Conservation (phyloP, 2,888 invertebrate species). For the Lutraria lutraria region DNA sequence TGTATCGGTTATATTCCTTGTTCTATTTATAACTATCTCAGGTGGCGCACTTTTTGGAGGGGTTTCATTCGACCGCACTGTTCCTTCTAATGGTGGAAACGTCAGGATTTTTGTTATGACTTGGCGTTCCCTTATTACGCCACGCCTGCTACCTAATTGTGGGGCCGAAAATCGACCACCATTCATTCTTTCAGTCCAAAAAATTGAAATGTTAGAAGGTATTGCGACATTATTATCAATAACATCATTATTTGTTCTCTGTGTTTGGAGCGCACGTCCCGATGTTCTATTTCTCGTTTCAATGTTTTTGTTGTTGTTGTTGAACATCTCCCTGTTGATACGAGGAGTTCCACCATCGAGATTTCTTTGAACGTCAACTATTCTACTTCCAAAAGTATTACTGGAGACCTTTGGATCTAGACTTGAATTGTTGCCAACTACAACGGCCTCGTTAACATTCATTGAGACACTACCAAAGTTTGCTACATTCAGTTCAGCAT, state of each 20-base stretch:
- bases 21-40: not conserved
- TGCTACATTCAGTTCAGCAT: not conserved
- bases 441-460: not conserved
- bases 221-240: not conserved
- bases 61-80: not conserved
- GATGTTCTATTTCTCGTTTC: not conserved
- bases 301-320: not conserved
- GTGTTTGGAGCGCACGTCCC: not conserved
- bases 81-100: not conserved
- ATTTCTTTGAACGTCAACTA: not conserved
- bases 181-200: not conserved
- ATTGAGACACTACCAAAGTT: not conserved
- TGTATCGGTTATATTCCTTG: not conserved
- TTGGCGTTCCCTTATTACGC: not conserved
- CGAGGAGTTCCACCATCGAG: not conserved
- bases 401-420: not conserved
- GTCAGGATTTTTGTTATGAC: not conserved
- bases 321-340: not conserved
- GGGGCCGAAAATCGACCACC: slow-evolving; percentile 29
- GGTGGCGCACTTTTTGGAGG: not conserved
- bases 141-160: not conserved
- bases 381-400: not conserved
- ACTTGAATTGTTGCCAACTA: not conserved
- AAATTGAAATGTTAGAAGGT: not conserved
- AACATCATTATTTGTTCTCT: not conserved